Conservation (phyloP, 2,797 vertebrate genomes). For the Melanotaenia pygmaea region DNA sequence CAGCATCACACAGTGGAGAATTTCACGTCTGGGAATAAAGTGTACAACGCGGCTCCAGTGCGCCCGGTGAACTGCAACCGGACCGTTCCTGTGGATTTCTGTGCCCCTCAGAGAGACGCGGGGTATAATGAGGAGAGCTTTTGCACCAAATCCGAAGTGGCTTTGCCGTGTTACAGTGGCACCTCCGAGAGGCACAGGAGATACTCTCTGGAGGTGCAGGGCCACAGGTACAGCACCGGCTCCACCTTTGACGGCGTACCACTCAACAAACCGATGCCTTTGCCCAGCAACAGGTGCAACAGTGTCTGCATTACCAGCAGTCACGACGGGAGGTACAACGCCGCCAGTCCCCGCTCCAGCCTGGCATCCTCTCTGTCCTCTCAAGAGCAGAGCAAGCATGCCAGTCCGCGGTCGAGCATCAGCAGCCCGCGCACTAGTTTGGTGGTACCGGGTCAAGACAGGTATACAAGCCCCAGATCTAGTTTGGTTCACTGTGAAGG, state of each 20-base stretch:
- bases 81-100: slow-evolving; percentile 82
- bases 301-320: slow-evolving; percentile 77
- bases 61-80: slow-evolving; percentile 81
- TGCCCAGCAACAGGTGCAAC: slow-evolving; percentile 82
- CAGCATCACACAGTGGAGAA: slow-evolving; percentile 85
- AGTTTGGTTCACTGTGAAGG: slow-evolving; percentile 84
- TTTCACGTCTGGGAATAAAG: slow-evolving; percentile 83
- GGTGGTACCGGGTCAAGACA: slow-evolving; percentile 83
- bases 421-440: slow-evolving; percentile 85
- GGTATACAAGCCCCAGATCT: slow-evolving; percentile 83
- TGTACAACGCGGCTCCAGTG: slow-evolving; percentile 82
- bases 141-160: slow-evolving; percentile 90
- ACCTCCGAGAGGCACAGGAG: slow-evolving; percentile 84
- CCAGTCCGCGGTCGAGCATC: slow-evolving; percentile 88
- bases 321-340: slow-evolving; percentile 79
- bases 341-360: slow-evolving; percentile 85
- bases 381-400: slow-evolving; percentile 87
- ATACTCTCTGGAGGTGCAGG: slow-evolving; percentile 88
- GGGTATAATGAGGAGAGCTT: slow-evolving; percentile 80
- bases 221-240: slow-evolving; percentile 85
- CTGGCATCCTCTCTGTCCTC: slow-evolving; percentile 81
- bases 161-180: slow-evolving; percentile 89
- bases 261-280: slow-evolving; percentile 78
- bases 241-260: slow-evolving; percentile 86
- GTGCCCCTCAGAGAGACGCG: slow-evolving; percentile 81